Evolutionary conservation across 2,113 vertebrate genomes (phyloP), one percentile per base, ranked within the genome.

Genomic region (Channa argus): DNA sequence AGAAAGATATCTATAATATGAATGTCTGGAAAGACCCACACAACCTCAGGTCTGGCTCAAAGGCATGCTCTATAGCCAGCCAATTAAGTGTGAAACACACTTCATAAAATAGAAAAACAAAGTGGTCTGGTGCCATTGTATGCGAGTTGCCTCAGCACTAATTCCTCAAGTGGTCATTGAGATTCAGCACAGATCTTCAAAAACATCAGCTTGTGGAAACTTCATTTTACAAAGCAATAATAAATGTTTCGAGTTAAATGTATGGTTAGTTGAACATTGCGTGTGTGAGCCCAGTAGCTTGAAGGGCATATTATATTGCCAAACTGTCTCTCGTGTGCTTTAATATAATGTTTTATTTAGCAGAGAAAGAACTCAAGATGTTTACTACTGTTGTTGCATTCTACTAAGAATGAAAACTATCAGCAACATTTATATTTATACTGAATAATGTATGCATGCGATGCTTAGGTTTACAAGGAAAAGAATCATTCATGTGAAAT

Each of bases 31-130:
- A 72, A 81, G 64, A 12, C 54, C 50, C 36, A 65, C 75, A 83
- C 59, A 71, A 69, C 80, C 83, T 50, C 47, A 33, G 56, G 76
- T 79, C 87, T 76, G 77, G 43, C 80, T 85, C 62, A 46, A 8
- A 79, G 83, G 75, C 74, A 50, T 38, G 63, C 76, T 77, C 77
- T 78, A 46, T 45, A 72, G 73, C 33, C 54, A 60, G 83, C 86
- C 90, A 91, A 92, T 94, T 91, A 91, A 83, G 66, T 59, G 75
- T 69, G 74, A 88, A 86, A 80, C 70, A 55, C 61, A 85, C 69
- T 71, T 79, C 64, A 53, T 64, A 71, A 86, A 80, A 76, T 39
- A 41, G 51, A 76, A 71, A 49, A 68, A 45, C n/a, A 62, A 71
- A 71, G 53, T 71, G 72, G 70, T 55, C 39, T 47, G 53, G 51